Evolutionary conservation across 2,888 invertebrate genomes (phyloP).

Genomic region (Sarcophaga subvicina): DNA sequence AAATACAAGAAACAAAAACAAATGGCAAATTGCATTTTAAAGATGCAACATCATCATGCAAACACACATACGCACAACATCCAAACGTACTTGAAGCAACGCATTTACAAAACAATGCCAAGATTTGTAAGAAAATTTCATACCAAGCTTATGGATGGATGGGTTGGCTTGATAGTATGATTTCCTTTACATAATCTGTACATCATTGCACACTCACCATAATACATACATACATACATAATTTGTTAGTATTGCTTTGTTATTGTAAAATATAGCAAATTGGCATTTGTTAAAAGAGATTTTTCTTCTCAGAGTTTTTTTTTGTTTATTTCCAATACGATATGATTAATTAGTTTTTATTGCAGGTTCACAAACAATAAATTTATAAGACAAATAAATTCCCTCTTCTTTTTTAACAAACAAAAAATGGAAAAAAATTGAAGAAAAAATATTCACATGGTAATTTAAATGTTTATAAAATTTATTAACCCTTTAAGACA

Average conservation of each 20-base stretch:
- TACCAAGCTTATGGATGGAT: slow-evolving; percentile 17
- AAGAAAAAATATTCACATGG: slow-evolving; percentile 22
- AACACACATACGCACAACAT: slow-evolving; percentile 33
- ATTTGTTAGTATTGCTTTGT: slow-evolving; percentile 32
- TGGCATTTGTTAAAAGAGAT: slow-evolving; percentile 56
- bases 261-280: slow-evolving; percentile 32
- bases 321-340: background rate
- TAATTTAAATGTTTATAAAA: background rate
- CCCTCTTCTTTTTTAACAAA: background rate
- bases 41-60: slow-evolving; percentile 64
- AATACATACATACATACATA: no score
- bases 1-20: slow-evolving; percentile 50
- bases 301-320: slow-evolving; percentile 16
- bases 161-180: no score
- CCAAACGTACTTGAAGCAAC: background rate
- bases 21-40: slow-evolving; percentile 77
- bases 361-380: slow-evolving; percentile 34
- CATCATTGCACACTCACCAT: no score
- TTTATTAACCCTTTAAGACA: slow-evolving; percentile 27
- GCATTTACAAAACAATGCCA: slow-evolving; percentile 11
- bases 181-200: no score
- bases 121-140: slow-evolving; percentile 25
- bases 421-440: no score
- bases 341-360: slow-evolving; percentile 66
- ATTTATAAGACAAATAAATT: slow-evolving; percentile 7